Base-by-base conservation (phyloP, 30 jellyfish, hydroid and myxozoan genomes). In the Phacellophora camtschatica region DNA sequence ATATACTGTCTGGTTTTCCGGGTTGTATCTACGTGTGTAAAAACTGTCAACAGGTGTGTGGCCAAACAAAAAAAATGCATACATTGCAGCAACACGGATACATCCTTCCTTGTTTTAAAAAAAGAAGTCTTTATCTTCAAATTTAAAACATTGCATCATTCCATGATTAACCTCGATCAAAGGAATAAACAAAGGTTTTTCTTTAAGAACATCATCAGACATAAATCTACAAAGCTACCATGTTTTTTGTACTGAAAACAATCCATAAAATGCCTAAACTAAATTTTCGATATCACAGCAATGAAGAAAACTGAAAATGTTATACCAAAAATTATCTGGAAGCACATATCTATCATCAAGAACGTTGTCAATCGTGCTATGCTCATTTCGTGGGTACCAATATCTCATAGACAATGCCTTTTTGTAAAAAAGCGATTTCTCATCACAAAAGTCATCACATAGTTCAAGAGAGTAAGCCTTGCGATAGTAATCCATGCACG, bases 371-470 rank as follows among this genome's bases (percentile, higher is more conserved):
- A 16, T 46, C 23, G 13, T 48, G 24, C 69, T 36, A 23, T 58
- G 53, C 11, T 23, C 0, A 20, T 56, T 77, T 31, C n/a, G 45
- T n/a, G 95, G 95, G 58, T 84, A 84, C 34, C 71, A 55, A 49
- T 84, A 84, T 28, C 95, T 36, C 19, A 72, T 71, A n/a, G 95
- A 84, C 72, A 84, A 41, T n/a, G 90, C 71, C 64, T 63, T 84
- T 67, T 84, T 90, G 46, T 71, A 84, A n/a, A n/a, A n/a, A 18
- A 72, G 43, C 15, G 37, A 67, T 7, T 74, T 74, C 34, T 84
- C 95, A 33, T 55, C 19, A 28, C 32, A 41, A 8, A n/a, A 31
- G n/a, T 62, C 2, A 22, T 76, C 77, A 2, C 23, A 36, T 78
- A 84, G 27, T 61, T 84, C 95, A 12, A 10, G 16, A 4, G 74